A percentile compares a stretch with the other conserved stretches of the same genome.
phyloP scores from a whole-genome alignment of 2,797 vertebrate species.

The Tamandua tetradactyla region DNA sequence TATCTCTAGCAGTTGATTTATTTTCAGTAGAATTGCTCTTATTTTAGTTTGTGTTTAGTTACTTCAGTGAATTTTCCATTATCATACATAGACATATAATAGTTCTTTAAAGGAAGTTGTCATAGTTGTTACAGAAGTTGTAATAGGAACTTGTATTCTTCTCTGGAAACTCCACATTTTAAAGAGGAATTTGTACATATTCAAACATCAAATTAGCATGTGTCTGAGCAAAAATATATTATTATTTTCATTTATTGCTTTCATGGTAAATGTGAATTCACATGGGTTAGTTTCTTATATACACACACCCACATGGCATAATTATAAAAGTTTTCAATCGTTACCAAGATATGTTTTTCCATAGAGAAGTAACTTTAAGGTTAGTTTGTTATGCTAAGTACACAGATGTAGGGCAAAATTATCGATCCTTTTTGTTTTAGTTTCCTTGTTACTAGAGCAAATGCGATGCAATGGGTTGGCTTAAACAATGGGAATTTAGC shows the following conservation, averaged over 20 bases:
- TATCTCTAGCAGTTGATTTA: slow-evolving; percentile 69
- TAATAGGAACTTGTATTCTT: slow-evolving; percentile 41
- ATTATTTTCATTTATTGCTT: background rate
- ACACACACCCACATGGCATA: background rate
- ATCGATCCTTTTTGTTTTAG: background rate
- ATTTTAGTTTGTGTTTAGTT: slow-evolving; percentile 73
- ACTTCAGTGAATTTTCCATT: slow-evolving; percentile 72
- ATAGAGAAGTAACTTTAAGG: background rate
- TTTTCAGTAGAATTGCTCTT: slow-evolving; percentile 60
- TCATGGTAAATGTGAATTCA: background rate
- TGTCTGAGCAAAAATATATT: background rate
- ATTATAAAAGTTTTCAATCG: background rate
- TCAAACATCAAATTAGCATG: background rate
- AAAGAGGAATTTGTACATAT: background rate
- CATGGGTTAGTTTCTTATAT: background rate
- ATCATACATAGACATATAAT: slow-evolving; percentile 24
- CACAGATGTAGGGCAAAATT: background rate
- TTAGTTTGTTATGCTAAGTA: background rate
- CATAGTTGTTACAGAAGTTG: too few relatives aligned
- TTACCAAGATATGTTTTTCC: background rate
- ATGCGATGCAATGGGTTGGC: too few relatives aligned
- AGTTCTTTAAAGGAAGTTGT: background rate
- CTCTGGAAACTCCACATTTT: slow-evolving; percentile 8
- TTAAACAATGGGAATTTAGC: too few relatives aligned
- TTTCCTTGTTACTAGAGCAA: too few relatives aligned